These are phyloP conservation scores for Xerus inauris DNA, from an alignment of 2,113 vertebrate species.

Conservation along the genomic window DNA sequence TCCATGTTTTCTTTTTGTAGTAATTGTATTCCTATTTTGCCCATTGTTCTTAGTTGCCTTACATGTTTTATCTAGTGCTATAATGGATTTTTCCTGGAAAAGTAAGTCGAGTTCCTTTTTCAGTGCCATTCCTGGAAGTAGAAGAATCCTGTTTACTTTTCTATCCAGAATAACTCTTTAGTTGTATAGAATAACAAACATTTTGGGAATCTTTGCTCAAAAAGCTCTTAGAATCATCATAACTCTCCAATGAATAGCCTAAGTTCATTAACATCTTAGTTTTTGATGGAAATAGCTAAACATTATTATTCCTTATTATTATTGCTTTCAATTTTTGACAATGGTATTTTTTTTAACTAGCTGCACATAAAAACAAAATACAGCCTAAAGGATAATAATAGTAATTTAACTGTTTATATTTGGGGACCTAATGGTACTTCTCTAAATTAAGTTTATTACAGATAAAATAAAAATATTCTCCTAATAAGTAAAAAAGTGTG, in stretches of 20 bases:
- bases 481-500: background rate
- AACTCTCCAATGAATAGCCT: background rate
- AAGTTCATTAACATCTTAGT: background rate
- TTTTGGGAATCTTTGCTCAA: background rate
- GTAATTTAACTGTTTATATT: background rate
- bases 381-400: background rate
- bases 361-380: background rate
- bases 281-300: constrained; percentile 10
- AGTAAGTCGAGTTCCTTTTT: background rate
- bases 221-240: background rate
- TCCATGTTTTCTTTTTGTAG: background rate
- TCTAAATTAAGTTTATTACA: background rate
- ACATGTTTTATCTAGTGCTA: background rate
- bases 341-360: background rate
- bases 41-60: background rate
- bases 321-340: background rate
- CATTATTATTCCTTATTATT: constrained; percentile 29
- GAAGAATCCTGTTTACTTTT: background rate
- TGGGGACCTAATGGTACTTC: background rate
- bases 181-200: background rate
- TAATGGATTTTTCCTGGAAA: background rate
- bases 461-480: constrained; percentile 30
- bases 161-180: background rate
- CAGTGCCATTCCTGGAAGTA: background rate
- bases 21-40: background rate